phyloP scores from a whole-genome alignment of 2,113 vertebrate genomes.

The Harpagus bidentatus region DNA sequence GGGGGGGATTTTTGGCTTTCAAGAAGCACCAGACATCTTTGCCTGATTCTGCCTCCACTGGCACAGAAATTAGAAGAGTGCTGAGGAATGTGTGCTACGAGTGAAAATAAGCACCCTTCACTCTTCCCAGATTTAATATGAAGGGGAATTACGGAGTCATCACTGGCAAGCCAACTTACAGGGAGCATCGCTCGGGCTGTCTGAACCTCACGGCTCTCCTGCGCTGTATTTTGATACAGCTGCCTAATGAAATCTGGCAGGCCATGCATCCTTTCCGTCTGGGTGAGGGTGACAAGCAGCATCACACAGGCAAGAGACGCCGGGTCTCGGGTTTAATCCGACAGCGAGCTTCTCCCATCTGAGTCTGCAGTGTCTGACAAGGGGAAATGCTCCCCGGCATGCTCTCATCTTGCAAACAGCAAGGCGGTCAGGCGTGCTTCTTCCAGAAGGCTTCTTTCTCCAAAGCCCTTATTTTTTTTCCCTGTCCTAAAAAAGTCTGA shows the following conservation, averaged over 20 bases:
- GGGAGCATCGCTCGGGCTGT: neutral
- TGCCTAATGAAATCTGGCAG: neutral
- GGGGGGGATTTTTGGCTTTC: neutral
- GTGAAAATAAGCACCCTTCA: neutral
- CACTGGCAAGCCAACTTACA: neutral
- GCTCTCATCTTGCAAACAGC: neutral
- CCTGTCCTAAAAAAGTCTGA: neutral
- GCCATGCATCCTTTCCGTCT: accelerated
- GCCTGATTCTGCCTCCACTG: neutral
- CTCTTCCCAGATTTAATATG: neutral
- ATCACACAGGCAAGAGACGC: neutral
- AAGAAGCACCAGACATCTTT: neutral
- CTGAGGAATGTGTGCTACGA: neutral
- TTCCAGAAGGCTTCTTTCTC: neutral
- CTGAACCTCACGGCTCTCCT: neutral
- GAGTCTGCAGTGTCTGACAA: neutral
- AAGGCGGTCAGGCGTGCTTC: neutral
- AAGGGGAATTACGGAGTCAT: neutral
- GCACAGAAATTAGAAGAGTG: neutral
- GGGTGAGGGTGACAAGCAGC: neutral
- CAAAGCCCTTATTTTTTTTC: neutral
- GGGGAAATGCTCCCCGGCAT: neutral
- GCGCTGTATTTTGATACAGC: neutral
- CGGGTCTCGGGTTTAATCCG: neutral
- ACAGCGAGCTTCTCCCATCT: neutral